Evolutionary conservation across 2,113 vertebrate genomes (phyloP).

Genomic region (Aspiorhynchus laticeps): DNA sequence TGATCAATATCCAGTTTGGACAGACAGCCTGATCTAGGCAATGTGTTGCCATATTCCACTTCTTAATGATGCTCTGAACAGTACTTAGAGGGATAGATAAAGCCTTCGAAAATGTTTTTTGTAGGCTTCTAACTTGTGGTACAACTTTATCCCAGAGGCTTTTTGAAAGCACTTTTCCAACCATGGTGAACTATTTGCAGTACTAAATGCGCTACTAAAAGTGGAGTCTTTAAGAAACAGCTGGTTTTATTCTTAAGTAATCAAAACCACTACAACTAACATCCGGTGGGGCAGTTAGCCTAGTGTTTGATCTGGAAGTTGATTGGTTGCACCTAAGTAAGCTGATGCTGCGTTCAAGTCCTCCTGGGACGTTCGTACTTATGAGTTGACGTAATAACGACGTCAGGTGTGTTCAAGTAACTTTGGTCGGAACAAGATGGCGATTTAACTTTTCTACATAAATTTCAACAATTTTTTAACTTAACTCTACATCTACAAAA

Average conservation of each 20-base stretch:
- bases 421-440: too few relatives aligned
- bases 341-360: too few relatives aligned
- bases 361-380: too few relatives aligned
- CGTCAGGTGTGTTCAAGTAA: too few relatives aligned
- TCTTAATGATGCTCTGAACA: neutral
- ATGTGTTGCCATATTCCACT: neutral
- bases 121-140: neutral
- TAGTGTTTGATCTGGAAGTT: neutral
- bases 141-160: conserved; percentile 12
- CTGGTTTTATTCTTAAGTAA: neutral
- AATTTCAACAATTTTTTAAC: too few relatives aligned
- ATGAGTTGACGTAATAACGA: too few relatives aligned
- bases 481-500: too few relatives aligned
- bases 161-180: neutral
- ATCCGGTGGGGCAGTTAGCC: neutral
- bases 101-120: neutral
- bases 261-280: neutral
- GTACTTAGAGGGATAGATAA: neutral
- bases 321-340: neutral
- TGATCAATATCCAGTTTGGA: too few relatives aligned
- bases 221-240: neutral
- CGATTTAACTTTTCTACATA: too few relatives aligned
- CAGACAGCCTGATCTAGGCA: too few relatives aligned
- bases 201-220: neutral
- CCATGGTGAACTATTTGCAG: neutral